A percentile compares a stretch with the other conserved stretches of the same genome.
phyloP scores from a whole-genome alignment of 1,140 invertebrate species.

The Drosophila arizonae region DNA sequence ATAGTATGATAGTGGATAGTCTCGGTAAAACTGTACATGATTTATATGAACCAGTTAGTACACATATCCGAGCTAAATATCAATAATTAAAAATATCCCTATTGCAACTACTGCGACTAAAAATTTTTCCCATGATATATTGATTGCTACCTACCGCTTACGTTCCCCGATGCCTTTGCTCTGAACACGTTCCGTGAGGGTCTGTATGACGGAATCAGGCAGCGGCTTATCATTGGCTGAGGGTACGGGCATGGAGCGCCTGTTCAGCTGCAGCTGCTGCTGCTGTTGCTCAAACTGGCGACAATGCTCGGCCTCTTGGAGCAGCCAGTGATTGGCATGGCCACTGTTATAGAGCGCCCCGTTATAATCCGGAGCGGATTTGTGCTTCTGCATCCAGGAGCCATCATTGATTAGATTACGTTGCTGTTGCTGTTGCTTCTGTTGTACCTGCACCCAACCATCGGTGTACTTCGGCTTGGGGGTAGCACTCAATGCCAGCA shows the following conservation, averaged over 20 bases:
- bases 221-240: conserved; percentile 84
- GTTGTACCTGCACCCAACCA: conserved; percentile 80
- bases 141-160: conserved; percentile 71
- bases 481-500: conserved; percentile 90
- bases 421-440: conserved; percentile 50
- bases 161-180: conserved; percentile 84
- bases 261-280: conserved; percentile 70
- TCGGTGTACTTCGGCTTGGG: conserved; percentile 88
- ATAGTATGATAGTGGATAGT: too few relatives aligned
- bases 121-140: too few relatives aligned
- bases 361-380: conserved; percentile 85
- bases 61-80: too few relatives aligned
- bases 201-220: conserved; percentile 89
- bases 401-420: conserved; percentile 59
- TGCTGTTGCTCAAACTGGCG: conserved; percentile 86
- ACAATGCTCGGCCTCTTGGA: conserved; percentile 96
- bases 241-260: conserved; percentile 52
- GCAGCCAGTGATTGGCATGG: conserved; percentile 93
- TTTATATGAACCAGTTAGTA: too few relatives aligned
- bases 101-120: too few relatives aligned
- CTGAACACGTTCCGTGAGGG: conserved; percentile 88
- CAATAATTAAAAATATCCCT: too few relatives aligned
- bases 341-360: conserved; percentile 85
- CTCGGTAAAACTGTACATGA: too few relatives aligned
- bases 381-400: conserved; percentile 86